Evolutionary conservation across 2,888 invertebrate genomes (phyloP).

Genomic region (Chorisops tibialis): DNA sequence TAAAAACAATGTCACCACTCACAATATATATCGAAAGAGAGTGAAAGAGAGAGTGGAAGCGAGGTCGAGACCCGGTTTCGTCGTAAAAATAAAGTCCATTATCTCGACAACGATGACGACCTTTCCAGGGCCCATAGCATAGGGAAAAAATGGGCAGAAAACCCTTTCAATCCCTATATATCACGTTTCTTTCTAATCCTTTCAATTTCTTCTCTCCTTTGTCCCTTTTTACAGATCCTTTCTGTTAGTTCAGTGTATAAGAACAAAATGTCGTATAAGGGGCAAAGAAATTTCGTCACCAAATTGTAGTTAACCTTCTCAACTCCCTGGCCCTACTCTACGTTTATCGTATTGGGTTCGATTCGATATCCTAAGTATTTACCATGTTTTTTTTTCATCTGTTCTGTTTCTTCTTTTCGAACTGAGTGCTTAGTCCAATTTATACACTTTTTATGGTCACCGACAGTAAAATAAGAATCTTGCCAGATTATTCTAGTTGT

Average conservation of each 20-base stretch:
- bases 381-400: too few species aligned
- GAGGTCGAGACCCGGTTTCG: neutral
- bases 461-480: too few species aligned
- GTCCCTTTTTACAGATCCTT: neutral
- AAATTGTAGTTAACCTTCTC: neutral
- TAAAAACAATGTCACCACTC: constrained; percentile 32
- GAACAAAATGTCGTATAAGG: constrained; percentile 22
- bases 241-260: constrained; percentile 8
- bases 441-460: too few species aligned
- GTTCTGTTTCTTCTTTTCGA: too few species aligned
- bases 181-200: constrained; percentile 33
- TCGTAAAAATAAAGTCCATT: constrained; percentile 32
- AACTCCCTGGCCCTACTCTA: too few species aligned
- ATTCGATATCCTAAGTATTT: too few species aligned
- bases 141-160: constrained; percentile 20
- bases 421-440: too few species aligned
- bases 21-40: neutral
- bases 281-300: constrained; percentile 2
- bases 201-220: constrained; percentile 29
- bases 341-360: too few species aligned
- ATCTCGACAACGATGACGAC: constrained; percentile 25
- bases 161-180: constrained; percentile 32
- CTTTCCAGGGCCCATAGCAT: neutral
- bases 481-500: too few species aligned
- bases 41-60: neutral